Base-by-base conservation (phyloP, 2,888 invertebrate species). In the Corythucha ciliata region DNA sequence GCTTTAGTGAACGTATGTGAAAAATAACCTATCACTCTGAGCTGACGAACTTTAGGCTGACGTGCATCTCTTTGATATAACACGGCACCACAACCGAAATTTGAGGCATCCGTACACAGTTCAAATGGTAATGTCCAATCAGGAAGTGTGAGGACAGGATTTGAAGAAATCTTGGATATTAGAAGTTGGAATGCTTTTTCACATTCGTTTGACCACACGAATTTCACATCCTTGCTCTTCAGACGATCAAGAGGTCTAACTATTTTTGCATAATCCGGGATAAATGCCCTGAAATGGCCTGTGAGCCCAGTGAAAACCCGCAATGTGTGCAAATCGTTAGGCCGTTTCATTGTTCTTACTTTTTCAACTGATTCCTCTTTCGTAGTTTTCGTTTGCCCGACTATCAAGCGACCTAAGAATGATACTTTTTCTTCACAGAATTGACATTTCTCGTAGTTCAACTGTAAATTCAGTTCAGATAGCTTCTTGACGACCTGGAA, bases 301-400 rank as follows among this genome's bases (percentile, higher is more conserved):
- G 44, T 44, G 20, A 44, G 27, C 5, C 46, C 46, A 18, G 46
- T 46, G 14, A 46, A 46, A 5, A 46, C 46, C 6, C 46, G 14
- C 8, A 36, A 18, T 10, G 46, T 8, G 21, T 46, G 36, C 14
- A 46, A 4, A 20, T 46, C 46, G 33, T 46, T 25, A 8, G 39
- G 39, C 14, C 22, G 14, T 5, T 25, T 48, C 36, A 48, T 48
- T 16, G 22, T 41, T 24, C 25, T 12, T 5, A 45, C 46, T 14
- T 45, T 45, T 20, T 45, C 22, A 8, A 45, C 32, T 5, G 46
- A 45, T 20, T 45, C 32, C 21, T 45, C 8, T 33, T 45, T 45
- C 4, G 46, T 45, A 4, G 33, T 14, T 33, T 45, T 42, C 8
- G 42, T 42, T 4, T 22, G 4, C 14, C 42, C 42, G 16, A 26